phyloP scores from a whole-genome alignment of 92 coral and sea anemone species.

The Palythoa heliodiscus region DNA sequence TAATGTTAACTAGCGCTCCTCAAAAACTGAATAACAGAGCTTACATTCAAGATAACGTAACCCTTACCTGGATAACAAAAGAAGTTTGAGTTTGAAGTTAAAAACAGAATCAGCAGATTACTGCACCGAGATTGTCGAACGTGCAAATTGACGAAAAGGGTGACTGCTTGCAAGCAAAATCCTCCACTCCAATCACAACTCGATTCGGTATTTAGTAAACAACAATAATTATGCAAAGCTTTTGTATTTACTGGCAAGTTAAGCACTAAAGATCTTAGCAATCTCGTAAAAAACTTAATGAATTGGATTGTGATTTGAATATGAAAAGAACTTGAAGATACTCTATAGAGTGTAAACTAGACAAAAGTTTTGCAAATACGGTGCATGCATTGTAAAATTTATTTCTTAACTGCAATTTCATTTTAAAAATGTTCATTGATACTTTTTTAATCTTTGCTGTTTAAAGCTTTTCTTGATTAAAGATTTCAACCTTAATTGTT shows the following conservation, averaged over 20 bases:
- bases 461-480: no score
- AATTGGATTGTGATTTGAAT: slow-evolving; percentile 20
- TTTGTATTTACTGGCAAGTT: slow-evolving; percentile 19
- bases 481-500: no score
- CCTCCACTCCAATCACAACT: not conserved
- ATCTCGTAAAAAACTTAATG: slow-evolving; percentile 6
- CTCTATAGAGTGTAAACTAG: not conserved
- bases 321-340: slow-evolving; percentile 9
- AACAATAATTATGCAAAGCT: not conserved
- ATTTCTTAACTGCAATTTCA: no score
- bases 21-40: not conserved
- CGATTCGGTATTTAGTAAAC: not conserved
- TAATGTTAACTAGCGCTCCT: not conserved
- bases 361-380: not conserved
- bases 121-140: not conserved
- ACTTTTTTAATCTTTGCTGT: no score
- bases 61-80: not conserved
- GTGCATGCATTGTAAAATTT: not conserved
- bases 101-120: not conserved
- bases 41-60: not conserved
- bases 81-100: not conserved
- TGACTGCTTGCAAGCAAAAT: not conserved
- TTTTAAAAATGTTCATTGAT: no score
- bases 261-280: not conserved
- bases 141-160: not conserved